Conservation (phyloP, 2,113 vertebrate genomes). For the Cairina moschata region DNA sequence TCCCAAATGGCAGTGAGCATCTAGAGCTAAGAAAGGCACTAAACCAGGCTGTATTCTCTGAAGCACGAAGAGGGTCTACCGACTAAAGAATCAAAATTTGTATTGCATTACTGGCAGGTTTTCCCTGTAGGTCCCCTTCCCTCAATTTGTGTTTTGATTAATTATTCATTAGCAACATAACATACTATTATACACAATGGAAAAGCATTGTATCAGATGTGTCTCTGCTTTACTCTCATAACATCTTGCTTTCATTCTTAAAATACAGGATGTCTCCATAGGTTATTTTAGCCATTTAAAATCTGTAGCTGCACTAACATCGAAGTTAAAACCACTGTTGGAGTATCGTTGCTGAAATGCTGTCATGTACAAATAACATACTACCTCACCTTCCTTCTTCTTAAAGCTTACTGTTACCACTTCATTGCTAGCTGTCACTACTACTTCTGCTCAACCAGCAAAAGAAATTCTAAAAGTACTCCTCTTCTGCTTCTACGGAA, state of each 20-base stretch:
- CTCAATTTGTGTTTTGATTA: neutral
- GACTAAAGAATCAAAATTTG: neutral
- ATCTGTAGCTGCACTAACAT: neutral
- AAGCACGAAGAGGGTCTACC: neutral
- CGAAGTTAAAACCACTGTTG: neutral
- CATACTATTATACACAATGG: neutral
- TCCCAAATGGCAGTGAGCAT: neutral
- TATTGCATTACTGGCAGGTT: neutral
- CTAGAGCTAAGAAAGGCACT: neutral
- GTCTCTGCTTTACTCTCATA: neutral
- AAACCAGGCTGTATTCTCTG: neutral
- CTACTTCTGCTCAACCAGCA: neutral
- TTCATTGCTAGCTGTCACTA: neutral
- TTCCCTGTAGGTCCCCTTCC: neutral
- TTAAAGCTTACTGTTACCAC: neutral
- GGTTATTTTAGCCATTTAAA: neutral
- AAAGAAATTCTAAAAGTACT: neutral
- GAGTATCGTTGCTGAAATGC: neutral
- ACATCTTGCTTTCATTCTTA: conserved; percentile 10
- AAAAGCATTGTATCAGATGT: neutral
- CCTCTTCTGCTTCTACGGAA: neutral
- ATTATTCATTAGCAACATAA: neutral
- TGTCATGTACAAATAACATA: neutral
- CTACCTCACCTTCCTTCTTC: neutral
- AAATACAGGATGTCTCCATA: neutral